Evolutionary conservation across 2,888 invertebrate species (phyloP), one percentile per base, ranked within the genome.

Genomic region (Himalopsyche japonica): DNA sequence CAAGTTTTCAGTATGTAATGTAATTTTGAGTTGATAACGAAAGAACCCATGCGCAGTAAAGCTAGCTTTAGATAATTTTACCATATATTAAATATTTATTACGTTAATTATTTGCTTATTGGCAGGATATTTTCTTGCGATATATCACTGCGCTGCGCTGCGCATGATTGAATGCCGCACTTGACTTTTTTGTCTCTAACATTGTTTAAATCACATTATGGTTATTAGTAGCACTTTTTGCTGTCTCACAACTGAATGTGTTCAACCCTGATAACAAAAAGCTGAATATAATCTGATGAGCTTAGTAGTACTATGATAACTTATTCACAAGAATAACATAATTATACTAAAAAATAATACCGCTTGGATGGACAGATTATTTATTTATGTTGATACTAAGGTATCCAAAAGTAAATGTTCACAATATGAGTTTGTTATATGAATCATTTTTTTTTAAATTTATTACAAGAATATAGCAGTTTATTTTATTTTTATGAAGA

Each of bases 381-480:
- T 15, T 43, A 43, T 43, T 43, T 43, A 43, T 43, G 43, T 43
- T 43, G 15, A 3, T 15, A 3, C 8, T 43, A 43, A 43, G 12
- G 10, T 43, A 3, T 15, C 6, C 3, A 15, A 15, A 43, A 15
- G 3, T 2, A 43, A 15, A 43, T 15, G 15, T 43, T 43, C 12
- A 15, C 43, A 12, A 43, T 15, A 15, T 15, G 12, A 43, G 15
- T 15, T 43, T 37, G 10, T 43, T 43, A 43, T 43, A 15, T 2
- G 1, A 43, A 43, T 43, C 37, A 2, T 43, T 43, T 43, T 43
- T 43, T 43, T 10, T 10, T 10, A 18, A 24, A 48, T 27, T 80
- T 80, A 80, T 80, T 80, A 70, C 12, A 27, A 57, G 57, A n/a
- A 64, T 18, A 64, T 34, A 80, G 30, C 57, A 80, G n/a, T 80